Conservation (phyloP, 1,140 invertebrate genomes). For the Caenorhabditis remanei region DNA sequence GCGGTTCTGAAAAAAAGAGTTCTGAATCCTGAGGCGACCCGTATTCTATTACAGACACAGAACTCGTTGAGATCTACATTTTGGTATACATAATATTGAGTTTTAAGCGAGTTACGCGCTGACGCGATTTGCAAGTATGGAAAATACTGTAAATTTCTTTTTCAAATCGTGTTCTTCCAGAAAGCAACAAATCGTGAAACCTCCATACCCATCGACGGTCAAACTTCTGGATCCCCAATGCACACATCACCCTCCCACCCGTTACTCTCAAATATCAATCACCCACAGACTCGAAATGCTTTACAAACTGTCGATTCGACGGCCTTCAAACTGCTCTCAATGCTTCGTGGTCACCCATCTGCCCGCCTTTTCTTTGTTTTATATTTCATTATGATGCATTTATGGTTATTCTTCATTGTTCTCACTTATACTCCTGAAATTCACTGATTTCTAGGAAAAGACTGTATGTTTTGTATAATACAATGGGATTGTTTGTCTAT, state of each 20-base stretch:
- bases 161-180: background rate
- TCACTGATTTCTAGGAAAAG: slow-evolving; percentile 67
- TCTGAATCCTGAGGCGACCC: no score
- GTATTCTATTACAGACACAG: no score
- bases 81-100: no score
- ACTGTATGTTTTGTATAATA: slow-evolving; percentile 12
- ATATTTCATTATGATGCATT: slow-evolving; percentile 77
- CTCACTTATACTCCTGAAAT: slow-evolving; percentile 80
- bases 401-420: slow-evolving; percentile 80
- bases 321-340: slow-evolving; percentile 56
- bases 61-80: no score
- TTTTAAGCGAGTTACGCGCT: no score
- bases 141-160: no score
- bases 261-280: slow-evolving; percentile 39
- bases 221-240: slow-evolving; percentile 47
- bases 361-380: slow-evolving; percentile 62
- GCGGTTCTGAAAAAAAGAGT: no score
- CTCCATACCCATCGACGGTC: background rate
- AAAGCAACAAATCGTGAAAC: slow-evolving; percentile 29
- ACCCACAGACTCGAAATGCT: slow-evolving; percentile 45
- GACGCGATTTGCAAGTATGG: no score
- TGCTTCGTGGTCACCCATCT: slow-evolving; percentile 51
- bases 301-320: slow-evolving; percentile 45
- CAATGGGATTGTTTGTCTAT: background rate
- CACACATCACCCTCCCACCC: slow-evolving; percentile 36